Evolutionary conservation across 2,113 vertebrate species (phyloP).

Genomic region (Galbula dea): DNA sequence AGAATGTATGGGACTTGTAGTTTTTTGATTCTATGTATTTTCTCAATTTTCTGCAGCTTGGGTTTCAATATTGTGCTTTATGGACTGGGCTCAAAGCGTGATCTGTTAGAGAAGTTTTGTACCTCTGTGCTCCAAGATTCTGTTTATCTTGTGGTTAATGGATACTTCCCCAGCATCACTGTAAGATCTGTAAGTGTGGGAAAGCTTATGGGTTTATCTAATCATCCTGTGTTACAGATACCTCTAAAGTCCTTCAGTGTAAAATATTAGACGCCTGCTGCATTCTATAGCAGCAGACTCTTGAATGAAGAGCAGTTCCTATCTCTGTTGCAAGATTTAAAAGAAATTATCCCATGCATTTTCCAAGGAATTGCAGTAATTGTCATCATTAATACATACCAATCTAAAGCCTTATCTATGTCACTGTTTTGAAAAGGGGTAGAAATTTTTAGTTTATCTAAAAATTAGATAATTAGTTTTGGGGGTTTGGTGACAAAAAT

Average conservation of each 20-base stretch:
- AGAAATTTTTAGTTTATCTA: not conserved
- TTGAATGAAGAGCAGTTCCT: not conserved
- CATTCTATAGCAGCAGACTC: not conserved
- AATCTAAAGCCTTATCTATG: not conserved
- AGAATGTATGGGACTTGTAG: not conserved
- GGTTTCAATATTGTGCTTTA: conserved; percentile 94
- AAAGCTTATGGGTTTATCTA: not conserved
- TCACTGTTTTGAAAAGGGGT: not conserved
- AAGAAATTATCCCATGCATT: not conserved
- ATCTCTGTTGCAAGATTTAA: not conserved
- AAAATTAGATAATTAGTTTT: not conserved
- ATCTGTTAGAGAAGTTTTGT: conserved; percentile 90
- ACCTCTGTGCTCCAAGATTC: conserved; percentile 77
- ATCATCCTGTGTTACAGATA: not conserved
- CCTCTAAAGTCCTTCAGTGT: not conserved
- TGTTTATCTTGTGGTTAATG: conserved; percentile 91
- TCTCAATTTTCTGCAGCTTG: conserved; percentile 71
- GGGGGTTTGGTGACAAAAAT: not conserved
- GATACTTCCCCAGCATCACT: conserved; percentile 94
- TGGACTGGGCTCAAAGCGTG: conserved; percentile 92
- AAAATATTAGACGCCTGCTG: not conserved
- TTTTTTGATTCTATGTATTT: conserved; percentile 25
- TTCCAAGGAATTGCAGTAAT: not conserved
- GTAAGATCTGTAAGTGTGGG: conserved; percentile 87
- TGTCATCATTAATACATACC: not conserved